Evolutionary conservation across 2,797 vertebrate species (phyloP).

Genomic region (Amblyopsis hoosieri): DNA sequence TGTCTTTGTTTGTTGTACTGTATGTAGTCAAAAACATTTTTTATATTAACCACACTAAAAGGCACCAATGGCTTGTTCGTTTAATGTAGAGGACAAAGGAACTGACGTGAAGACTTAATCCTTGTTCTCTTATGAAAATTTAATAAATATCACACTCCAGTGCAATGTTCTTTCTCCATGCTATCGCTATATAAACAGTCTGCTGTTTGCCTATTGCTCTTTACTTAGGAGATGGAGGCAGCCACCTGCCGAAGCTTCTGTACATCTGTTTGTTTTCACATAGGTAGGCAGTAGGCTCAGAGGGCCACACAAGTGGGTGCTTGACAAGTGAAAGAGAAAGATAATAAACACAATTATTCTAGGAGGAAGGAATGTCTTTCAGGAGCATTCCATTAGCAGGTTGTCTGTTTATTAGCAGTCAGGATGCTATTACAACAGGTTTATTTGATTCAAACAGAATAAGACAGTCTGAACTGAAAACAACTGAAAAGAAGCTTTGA

Average conservation of each 20-base stretch:
- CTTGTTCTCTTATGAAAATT: slow-evolving; percentile 13
- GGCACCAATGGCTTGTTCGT: slow-evolving; percentile 6
- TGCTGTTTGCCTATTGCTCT: slow-evolving; percentile 14
- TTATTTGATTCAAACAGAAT: not conserved
- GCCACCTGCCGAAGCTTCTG: slow-evolving; percentile 33
- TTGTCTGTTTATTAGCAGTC: not conserved
- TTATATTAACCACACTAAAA: not conserved
- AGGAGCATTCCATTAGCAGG: slow-evolving; percentile 4
- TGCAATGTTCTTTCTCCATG: not conserved
- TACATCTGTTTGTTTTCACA: slow-evolving; percentile 56
- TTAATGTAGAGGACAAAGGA: slow-evolving; percentile 32
- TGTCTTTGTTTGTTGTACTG: not conserved
- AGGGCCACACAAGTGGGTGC: slow-evolving; percentile 52
- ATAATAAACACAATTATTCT: slow-evolving; percentile 45
- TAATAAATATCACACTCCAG: slow-evolving; percentile 10
- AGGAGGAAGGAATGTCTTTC: slow-evolving; percentile 18
- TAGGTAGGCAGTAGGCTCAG: slow-evolving; percentile 25
- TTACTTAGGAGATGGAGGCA: slow-evolving; percentile 32
- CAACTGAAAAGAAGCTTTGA: not conserved
- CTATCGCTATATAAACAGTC: not conserved
- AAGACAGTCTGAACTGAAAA: too few species aligned
- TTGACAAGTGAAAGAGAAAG: slow-evolving; percentile 46
- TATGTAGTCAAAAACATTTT: not conserved
- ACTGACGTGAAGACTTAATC: slow-evolving; percentile 13
- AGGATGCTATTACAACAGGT: not conserved